A percentile compares a stretch with the other conserved stretches of the same genome.
Evolutionary conservation across 2,888 invertebrate species (phyloP).

Genomic region (Amphiduros pacificus): DNA sequence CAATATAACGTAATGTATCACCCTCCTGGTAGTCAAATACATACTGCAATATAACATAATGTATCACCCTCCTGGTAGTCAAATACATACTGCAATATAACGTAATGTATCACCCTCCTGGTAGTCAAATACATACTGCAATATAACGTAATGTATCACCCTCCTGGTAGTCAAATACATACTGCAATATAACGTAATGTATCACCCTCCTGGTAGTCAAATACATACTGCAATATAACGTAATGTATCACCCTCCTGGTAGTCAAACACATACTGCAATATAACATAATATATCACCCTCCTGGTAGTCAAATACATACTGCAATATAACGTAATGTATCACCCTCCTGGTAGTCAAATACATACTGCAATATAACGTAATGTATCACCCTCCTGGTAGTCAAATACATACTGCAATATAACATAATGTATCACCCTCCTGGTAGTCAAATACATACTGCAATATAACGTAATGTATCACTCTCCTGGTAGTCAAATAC

Average conservation of each 20-base stretch:
- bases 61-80: constrained; percentile 59
- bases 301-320: too few relatives aligned
- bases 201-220: too few relatives aligned
- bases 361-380: constrained; percentile 50
- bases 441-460: constrained; percentile 62
- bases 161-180: constrained; percentile 60
- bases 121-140: too few relatives aligned
- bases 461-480: constrained; percentile 4
- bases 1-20: constrained; percentile 4
- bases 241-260: constrained; percentile 58
- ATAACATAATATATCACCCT: background rate
- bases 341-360: constrained; percentile 60
- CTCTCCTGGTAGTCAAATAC: too few relatives aligned
- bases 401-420: too few relatives aligned
- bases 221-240: constrained; percentile 64
- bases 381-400: too few relatives aligned
- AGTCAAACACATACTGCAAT: constrained; percentile 61
- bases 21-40: too few relatives aligned
- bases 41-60: constrained; percentile 64
- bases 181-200: constrained; percentile 40
- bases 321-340: constrained; percentile 63
- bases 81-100: constrained; percentile 58
- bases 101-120: background rate
- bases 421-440: constrained; percentile 60
- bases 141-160: constrained; percentile 63